phyloP scores from a whole-genome alignment of 1,140 invertebrate species.

The Oreohelix idahoensis region DNA sequence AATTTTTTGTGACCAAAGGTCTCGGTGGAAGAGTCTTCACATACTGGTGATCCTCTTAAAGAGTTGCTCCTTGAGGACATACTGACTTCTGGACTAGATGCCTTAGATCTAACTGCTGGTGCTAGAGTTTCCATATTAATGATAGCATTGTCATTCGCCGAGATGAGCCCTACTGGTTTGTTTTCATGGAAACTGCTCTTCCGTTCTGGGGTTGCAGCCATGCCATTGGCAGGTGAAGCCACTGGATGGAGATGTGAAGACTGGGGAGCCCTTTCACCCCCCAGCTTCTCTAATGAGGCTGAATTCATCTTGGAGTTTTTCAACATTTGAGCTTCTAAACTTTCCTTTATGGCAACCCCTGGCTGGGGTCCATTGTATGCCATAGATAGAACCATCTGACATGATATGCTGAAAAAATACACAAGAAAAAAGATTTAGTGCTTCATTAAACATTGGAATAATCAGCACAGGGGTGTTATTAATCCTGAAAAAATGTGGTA shows the following conservation, averaged over 20 bases:
- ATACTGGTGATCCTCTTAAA: constrained; percentile 8
- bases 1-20: constrained; percentile 68
- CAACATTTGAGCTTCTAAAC: not conserved
- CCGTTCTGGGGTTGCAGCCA: not conserved
- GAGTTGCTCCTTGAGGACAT: constrained; percentile 2
- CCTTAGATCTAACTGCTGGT: not conserved
- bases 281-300: not conserved
- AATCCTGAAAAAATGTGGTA: too few species aligned
- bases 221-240: not conserved
- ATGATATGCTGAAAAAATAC: constrained; percentile 37
- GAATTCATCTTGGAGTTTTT: not conserved
- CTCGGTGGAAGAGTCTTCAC: constrained; percentile 40
- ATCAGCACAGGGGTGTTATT: too few species aligned
- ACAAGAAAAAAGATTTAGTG: too few species aligned
- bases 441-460: too few species aligned
- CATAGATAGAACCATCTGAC: constrained; percentile 42
- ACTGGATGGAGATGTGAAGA: not conserved
- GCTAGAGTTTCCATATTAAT: not conserved
- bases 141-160: not conserved
- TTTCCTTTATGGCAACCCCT: not conserved
- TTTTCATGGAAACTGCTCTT: not conserved
- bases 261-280: not conserved
- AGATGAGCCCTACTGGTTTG: not conserved
- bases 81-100: constrained; percentile 14
- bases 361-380: constrained; percentile 35